Evolutionary conservation across 2,797 vertebrate genomes (phyloP).

Genomic region (Paedocypris micromegethes): DNA sequence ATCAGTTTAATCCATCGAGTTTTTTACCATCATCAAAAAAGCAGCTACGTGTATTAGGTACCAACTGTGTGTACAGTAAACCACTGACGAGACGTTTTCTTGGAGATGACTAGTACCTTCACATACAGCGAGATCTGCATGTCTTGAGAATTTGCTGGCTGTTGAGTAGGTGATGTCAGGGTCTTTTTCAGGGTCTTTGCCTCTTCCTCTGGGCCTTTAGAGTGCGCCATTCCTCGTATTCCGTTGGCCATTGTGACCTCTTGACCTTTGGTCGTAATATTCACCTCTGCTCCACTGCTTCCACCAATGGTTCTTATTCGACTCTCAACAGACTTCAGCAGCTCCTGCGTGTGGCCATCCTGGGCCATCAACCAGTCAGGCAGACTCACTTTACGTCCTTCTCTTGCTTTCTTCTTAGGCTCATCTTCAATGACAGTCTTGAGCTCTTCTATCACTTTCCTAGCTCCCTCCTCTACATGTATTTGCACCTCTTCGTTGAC

Average conservation of each 20-base stretch:
- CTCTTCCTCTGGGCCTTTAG: conserved; percentile 57
- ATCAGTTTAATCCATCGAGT: no score
- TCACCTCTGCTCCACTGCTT: not conserved
- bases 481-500: conserved; percentile 7
- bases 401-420: conserved; percentile 42
- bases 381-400: conserved; percentile 38
- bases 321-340: not conserved
- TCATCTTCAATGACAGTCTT: conserved; percentile 37
- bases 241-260: conserved; percentile 38
- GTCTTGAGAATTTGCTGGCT: conserved; percentile 45
- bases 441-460: conserved; percentile 21
- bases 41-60: no score
- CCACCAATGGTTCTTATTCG: not conserved
- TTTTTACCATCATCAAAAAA: no score
- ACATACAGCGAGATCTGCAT: conserved; percentile 65
- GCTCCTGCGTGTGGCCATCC: conserved; percentile 8
- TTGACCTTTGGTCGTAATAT: conserved; percentile 29
- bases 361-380: conserved; percentile 23
- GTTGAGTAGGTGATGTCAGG: conserved; percentile 31
- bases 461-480: conserved; percentile 12
- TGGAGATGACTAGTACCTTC: conserved; percentile 56
- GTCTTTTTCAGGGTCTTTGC: conserved; percentile 37
- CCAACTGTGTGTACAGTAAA: no score
- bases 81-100: no score
- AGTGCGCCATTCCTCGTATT: conserved; percentile 48